Conservation (phyloP, 2,113 vertebrate species). For the Macrotus californicus region DNA sequence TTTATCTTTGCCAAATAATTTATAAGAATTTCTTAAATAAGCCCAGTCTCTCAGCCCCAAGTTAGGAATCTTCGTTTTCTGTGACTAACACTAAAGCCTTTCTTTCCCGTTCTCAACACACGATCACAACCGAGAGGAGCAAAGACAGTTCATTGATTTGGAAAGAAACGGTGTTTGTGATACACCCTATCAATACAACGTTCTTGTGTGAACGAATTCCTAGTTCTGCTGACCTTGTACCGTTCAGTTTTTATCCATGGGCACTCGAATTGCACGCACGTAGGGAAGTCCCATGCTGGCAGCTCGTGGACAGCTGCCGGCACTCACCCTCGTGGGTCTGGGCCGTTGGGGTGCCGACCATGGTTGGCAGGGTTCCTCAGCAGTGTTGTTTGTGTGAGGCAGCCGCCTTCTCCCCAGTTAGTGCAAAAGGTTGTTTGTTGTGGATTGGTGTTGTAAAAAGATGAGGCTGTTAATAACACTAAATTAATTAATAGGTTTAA, state of each 20-base stretch:
- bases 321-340: background rate
- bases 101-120: background rate
- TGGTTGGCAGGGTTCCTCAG: background rate
- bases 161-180: background rate
- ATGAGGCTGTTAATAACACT: constrained; percentile 50
- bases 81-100: constrained; percentile 50
- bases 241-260: background rate
- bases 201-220: background rate
- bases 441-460: background rate
- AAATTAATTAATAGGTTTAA: constrained; percentile 32
- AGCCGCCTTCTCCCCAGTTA: background rate
- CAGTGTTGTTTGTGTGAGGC: background rate
- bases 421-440: background rate
- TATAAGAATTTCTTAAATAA: constrained; percentile 46
- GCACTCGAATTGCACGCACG: background rate
- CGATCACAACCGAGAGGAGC: background rate
- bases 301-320: background rate
- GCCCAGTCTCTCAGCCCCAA: background rate
- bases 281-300: no score
- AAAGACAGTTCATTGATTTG: background rate
- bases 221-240: background rate
- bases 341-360: fast-evolving
- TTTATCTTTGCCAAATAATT: constrained; percentile 63
- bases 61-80: constrained; percentile 7
- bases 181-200: background rate